Evolutionary conservation across 2,797 vertebrate genomes (phyloP).

Genomic region (Sebastolobus alascanus): DNA sequence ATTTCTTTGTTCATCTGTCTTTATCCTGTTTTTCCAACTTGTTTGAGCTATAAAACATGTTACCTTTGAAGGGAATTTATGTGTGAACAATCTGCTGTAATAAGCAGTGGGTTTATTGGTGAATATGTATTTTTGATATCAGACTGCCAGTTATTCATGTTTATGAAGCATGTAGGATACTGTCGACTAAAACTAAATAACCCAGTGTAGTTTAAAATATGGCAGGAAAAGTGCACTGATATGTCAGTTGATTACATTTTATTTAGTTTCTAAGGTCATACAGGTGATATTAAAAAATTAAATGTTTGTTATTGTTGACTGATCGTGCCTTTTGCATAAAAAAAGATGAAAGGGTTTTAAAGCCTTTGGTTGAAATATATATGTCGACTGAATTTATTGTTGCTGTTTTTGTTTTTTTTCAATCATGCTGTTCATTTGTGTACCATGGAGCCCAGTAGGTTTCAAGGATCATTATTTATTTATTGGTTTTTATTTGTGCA

Average conservation of each 20-base stretch:
- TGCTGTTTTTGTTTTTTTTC: not conserved
- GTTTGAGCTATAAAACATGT: slow-evolving; percentile 50
- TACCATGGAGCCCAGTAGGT: slow-evolving; percentile 16
- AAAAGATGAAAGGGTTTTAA: not conserved
- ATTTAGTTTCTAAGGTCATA: slow-evolving; percentile 9
- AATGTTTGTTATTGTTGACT: slow-evolving; percentile 27
- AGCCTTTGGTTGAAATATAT: slow-evolving; percentile 24
- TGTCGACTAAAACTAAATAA: slow-evolving; percentile 21
- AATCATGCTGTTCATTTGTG: slow-evolving; percentile 14
- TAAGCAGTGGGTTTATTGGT: slow-evolving; percentile 19
- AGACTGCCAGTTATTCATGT: slow-evolving; percentile 20
- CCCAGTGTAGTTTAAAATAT: slow-evolving; percentile 14
- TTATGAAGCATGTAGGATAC: slow-evolving; percentile 29
- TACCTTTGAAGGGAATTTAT: slow-evolving; percentile 9
- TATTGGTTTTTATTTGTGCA: not conserved
- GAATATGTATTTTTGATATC: slow-evolving; percentile 38
- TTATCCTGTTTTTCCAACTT: not conserved
- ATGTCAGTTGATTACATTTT: not conserved
- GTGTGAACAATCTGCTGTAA: slow-evolving; percentile 1
- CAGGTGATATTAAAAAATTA: slow-evolving; percentile 9
- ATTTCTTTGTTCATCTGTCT: not conserved
- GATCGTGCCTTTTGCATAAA: slow-evolving; percentile 38
- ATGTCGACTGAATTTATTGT: not conserved
- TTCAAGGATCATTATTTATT: not conserved
- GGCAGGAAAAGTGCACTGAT: slow-evolving; percentile 41